A percentile compares a stretch with the other conserved stretches of the same genome.
Conservation (phyloP, 2,888 invertebrate genomes). For the Serripes groenlandicus region DNA sequence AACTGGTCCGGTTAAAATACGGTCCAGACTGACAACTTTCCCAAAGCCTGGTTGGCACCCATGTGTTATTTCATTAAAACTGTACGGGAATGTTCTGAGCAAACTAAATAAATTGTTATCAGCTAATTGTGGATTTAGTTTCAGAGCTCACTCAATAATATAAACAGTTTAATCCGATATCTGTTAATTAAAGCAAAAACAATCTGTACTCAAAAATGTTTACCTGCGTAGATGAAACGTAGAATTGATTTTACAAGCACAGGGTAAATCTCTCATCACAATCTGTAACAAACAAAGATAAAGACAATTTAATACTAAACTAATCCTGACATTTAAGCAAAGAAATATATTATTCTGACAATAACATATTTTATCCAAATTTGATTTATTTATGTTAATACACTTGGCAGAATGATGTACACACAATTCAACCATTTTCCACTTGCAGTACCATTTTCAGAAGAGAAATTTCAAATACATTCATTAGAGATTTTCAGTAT, state of each 20-base stretch:
- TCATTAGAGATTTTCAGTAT: too few relatives aligned
- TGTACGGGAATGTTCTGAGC: too few relatives aligned
- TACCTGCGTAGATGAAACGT: constrained; percentile 81
- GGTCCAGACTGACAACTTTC: too few relatives aligned
- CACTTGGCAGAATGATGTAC: neutral
- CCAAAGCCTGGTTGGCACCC: too few relatives aligned
- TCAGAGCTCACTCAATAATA: too few relatives aligned
- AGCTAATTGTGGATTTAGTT: too few relatives aligned
- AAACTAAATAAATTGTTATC: too few relatives aligned
- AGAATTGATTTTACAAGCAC: constrained; percentile 69
- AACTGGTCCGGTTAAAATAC: too few relatives aligned
- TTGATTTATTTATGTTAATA: neutral
- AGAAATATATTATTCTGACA: neutral
- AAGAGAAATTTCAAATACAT: neutral
- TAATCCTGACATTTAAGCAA: neutral
- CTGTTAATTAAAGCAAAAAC: neutral
- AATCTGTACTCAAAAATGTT: neutral
- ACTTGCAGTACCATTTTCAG: neutral
- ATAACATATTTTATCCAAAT: neutral
- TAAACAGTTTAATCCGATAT: too few relatives aligned
- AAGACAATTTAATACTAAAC: neutral
- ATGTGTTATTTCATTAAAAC: too few relatives aligned
- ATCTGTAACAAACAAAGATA: constrained; percentile 69
- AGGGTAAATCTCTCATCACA: constrained; percentile 78
- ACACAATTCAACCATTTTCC: neutral